Evolutionary conservation across 2,113 vertebrate species (phyloP), one percentile per base, ranked within the genome.

Genomic region (Todiramphus saurophagus): DNA sequence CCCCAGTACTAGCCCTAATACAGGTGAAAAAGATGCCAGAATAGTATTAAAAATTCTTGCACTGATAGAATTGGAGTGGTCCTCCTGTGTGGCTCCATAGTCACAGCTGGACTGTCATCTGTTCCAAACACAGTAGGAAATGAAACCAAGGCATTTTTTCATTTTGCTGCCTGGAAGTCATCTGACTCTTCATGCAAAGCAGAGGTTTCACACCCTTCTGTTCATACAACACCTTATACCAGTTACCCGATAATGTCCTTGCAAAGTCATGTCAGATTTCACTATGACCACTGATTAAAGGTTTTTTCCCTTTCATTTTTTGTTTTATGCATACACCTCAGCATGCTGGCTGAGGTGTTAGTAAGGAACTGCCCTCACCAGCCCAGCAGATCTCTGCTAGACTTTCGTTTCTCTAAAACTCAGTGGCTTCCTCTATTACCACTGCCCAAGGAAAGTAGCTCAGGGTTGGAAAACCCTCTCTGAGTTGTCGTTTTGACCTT

Each of bases 191-290:
- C 86, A 98, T 97, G 97, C 95, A 97, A 98, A 98, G 78, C 92
- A 97, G 97, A 97, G 97, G 97, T 98, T 98, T 98, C 97, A 97
- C 97, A 97, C 97, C 83, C 82, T 76, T 94, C 48, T 72, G n/a
- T 90, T 96, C 85, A 88, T 89, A 33, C 83, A 89, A 75, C 82
- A 87, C 78, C 82, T 83, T 88, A 96, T n/a, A 92, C 73, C 77
- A 82, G 64, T 74, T 89, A 91, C 89, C 75, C 60, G 0, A 79
- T 89, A 55, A 87, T 91, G 84, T 48, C 83, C 92, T 95, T 96
- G 83, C 86, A 90, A 93, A 96, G 78, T 92, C 95, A 93, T 91
- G 56, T 89, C 86, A 96, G 37, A 95, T 94, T 96, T 97, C 93
- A 78, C 50, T 69, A 33, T 92, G 91, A 96, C 69, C 87, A 30